Conservation (phyloP, 2,113 vertebrate species). For the Speoplatyrhinus poulsoni region DNA sequence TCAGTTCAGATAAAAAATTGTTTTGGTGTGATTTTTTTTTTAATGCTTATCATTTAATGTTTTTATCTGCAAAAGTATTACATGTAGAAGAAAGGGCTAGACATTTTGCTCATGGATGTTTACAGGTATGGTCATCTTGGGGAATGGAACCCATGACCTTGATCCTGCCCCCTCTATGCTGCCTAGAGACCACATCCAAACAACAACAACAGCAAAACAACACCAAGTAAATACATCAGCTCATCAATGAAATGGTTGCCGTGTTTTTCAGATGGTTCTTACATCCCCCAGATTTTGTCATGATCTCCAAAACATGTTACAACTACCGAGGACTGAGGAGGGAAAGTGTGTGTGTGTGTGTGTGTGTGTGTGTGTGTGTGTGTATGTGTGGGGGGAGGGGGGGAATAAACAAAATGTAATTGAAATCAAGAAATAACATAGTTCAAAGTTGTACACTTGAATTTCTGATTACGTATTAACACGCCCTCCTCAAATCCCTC, state of each 20-base stretch:
- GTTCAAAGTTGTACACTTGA: slow-evolving; percentile 69
- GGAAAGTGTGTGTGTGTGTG: slow-evolving; percentile 18
- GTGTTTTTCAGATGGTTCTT: slow-evolving; percentile 60
- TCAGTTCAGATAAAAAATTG: too few relatives aligned
- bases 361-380: background rate
- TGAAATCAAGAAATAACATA: slow-evolving; percentile 38
- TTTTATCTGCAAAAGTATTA: too few relatives aligned
- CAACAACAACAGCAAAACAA: slow-evolving; percentile 27
- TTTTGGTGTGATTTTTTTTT: too few relatives aligned
- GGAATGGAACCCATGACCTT: too few relatives aligned
- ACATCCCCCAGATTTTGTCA: slow-evolving; percentile 68
- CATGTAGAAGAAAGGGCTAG: too few relatives aligned
- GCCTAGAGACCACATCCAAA: slow-evolving; percentile 45
- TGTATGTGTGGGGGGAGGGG: background rate
- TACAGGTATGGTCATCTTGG: too few relatives aligned
- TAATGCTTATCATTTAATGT: too few relatives aligned
- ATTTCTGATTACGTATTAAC: slow-evolving; percentile 68
- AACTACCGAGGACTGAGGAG: slow-evolving; percentile 58
- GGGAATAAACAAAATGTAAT: slow-evolving; percentile 7
- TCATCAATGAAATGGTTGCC: slow-evolving; percentile 67
- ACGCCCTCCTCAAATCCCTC: slow-evolving; percentile 47
- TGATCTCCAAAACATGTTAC: slow-evolving; percentile 49
- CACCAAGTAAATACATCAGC: slow-evolving; percentile 59
- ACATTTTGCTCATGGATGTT: too few relatives aligned
- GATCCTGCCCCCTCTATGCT: slow-evolving; percentile 11